Evolutionary conservation across 2,888 invertebrate genomes (phyloP), one percentile per base, ranked within the genome.

Genomic region (Anaspis maculata): DNA sequence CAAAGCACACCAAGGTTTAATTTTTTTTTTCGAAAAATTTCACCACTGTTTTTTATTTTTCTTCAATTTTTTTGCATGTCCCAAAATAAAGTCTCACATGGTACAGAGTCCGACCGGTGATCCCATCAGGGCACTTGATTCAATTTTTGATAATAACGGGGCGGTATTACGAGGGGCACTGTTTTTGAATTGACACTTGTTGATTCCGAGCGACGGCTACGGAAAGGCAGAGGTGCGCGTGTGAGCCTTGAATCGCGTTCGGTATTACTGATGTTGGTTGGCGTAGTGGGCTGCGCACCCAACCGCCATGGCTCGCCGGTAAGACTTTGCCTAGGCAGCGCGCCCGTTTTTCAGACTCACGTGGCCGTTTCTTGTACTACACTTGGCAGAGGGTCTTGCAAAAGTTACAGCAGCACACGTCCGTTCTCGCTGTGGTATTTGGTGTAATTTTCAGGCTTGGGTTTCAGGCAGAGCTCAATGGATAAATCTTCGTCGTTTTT

Each of bases 221-320:
- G n/a, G 27, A 14, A 15, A 13, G 40, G 37, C 33, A 38, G 33
- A 36, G 32, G 39, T 39, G 40, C 46, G 42, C 48, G 48, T 46
- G 50, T 36, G 40, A 35, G 34, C 45, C 34, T 48, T 42, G 41
- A 50, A 49, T 45, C 50, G 51, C 45, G 46, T 52, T 47, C 52
- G 45, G 44, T 49, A 46, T 49, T 50, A 57, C 57, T 54, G 54
- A 52, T 15, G 25, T 25, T 49, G 52, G n/a, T 52, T 47, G 46
- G 49, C 48, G 49, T 47, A 44, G 54, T 55, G 49, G 53, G 54
- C 51, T 48, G 37, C 15, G 25, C 14, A 45, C 49, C 45, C 51
- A 52, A 52, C 49, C 49, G 52, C 54, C 49, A 53, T 57, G 49
- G 49, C 56, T 54, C 26, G 32, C 49, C 47, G 30, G 29, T 14